Base-by-base conservation (phyloP, 2,797 vertebrate species). In the Gymnoscopelus microlampas region DNA sequence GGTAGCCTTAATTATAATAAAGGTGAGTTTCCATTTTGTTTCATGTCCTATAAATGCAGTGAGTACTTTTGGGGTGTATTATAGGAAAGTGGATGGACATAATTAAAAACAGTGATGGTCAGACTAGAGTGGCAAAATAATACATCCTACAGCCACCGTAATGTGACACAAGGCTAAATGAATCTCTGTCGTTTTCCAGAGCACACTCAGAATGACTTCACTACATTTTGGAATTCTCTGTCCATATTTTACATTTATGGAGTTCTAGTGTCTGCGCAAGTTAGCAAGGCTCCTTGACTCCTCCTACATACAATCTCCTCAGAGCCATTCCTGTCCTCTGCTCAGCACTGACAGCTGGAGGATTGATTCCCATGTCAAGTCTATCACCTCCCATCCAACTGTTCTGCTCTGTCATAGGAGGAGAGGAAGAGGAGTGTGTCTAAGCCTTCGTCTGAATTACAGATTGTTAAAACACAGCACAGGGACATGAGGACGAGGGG, bases 91-190 rank as follows among this genome's bases (percentile, higher is more conserved):
- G 29, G 29, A 32, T 35, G 32, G 32, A 35, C 32, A 35, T 35
- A 35, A 35, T 35, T 87, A 85, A 87, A 83, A 84, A 66, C 73
- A 63, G 72, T 77, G 85, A 91, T 84, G 83, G 82, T 65, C 72
- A 60, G 15, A 55, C 66, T 78, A 35, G 32, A 60, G 51, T 67
- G 77, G 70, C 61, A 78, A 81, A 76, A 85, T 77, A 77, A 78
- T 75, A 35, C 83, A 83, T 75, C 76, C 66, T 76, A 72, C 73
- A 80, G 66, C 83, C 54, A 66, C 74, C 60, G 78, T 83, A 85
- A 88, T 88, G 74, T 68, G 71, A 66, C 82, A 29, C 26, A 29
- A 1, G 26, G 3, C 26, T 29, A 19, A 19, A 19, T 19, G 19
- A 19, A 19, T 19, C 26, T 3, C 26, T 29, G 5, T 35, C 5